These are phyloP conservation scores for Harmothoe impar DNA, from an alignment of 2,888 invertebrate species.

Conservation along the genomic window DNA sequence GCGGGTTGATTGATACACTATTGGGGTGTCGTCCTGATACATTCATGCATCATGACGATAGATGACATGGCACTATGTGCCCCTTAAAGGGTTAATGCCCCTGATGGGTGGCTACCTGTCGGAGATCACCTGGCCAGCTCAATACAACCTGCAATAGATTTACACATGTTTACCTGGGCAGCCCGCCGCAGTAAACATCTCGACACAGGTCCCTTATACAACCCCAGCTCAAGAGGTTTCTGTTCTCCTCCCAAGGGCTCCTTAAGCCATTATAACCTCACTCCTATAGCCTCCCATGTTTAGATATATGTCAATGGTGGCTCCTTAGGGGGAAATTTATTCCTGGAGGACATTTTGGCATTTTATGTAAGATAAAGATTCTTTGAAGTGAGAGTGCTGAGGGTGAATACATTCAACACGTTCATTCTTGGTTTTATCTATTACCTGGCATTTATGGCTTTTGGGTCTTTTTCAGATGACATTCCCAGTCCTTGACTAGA, in stretches of 20 bases:
- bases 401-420: conserved; percentile 6
- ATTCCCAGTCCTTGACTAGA: too few relatives aligned
- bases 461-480: too few relatives aligned
- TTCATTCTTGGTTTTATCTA: neutral
- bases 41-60: too few relatives aligned
- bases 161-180: neutral
- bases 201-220: neutral
- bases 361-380: neutral
- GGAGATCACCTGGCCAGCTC: neutral
- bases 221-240: neutral
- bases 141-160: conserved; percentile 27
- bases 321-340: too few relatives aligned
- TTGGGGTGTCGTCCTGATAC: too few relatives aligned
- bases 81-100: neutral
- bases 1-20: too few relatives aligned
- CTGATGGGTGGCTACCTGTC: neutral
- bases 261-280: neutral
- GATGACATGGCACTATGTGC: too few relatives aligned
- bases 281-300: too few relatives aligned
- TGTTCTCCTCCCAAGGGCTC: neutral
- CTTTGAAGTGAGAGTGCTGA: neutral
- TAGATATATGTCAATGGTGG: too few relatives aligned
- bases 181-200: neutral
- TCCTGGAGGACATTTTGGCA: neutral
- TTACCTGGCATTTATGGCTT: too few relatives aligned